phyloP scores from a whole-genome alignment of 1,140 invertebrate species.

The Pseudachorutes palmiensis region DNA sequence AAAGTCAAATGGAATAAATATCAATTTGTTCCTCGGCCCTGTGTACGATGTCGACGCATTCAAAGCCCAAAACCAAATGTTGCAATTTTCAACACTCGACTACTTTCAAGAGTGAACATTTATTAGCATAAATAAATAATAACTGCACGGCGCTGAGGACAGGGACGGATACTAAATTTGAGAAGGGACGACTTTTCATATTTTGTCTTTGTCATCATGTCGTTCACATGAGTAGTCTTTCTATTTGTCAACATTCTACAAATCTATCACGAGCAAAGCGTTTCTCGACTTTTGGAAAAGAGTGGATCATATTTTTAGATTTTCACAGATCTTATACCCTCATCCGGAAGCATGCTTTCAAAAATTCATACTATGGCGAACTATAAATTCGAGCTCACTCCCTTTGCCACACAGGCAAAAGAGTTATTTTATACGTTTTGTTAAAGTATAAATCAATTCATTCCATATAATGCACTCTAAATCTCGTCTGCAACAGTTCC shows the following conservation, averaged over 20 bases:
- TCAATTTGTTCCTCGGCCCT: conserved; percentile 1
- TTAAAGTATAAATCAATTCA: no score
- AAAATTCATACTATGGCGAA: not conserved
- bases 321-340: no score
- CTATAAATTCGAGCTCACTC: not conserved
- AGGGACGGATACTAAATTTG: not conserved
- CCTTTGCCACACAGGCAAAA: not conserved
- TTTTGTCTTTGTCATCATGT: not conserved
- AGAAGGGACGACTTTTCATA: not conserved
- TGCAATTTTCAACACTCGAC: not conserved
- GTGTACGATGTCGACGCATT: not conserved
- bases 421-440: no score
- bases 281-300: not conserved
- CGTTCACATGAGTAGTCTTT: not conserved
- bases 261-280: not conserved
- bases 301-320: not conserved
- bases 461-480: no score
- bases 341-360: not conserved
- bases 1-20: conserved; percentile 11
- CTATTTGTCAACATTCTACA: no score
- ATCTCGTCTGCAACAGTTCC: no score
- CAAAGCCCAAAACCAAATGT: not conserved
- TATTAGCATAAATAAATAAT: not conserved
- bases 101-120: not conserved
- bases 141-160: not conserved